phyloP scores from a whole-genome alignment of 2,797 vertebrate genomes.

The Enteromius radiatus region DNA sequence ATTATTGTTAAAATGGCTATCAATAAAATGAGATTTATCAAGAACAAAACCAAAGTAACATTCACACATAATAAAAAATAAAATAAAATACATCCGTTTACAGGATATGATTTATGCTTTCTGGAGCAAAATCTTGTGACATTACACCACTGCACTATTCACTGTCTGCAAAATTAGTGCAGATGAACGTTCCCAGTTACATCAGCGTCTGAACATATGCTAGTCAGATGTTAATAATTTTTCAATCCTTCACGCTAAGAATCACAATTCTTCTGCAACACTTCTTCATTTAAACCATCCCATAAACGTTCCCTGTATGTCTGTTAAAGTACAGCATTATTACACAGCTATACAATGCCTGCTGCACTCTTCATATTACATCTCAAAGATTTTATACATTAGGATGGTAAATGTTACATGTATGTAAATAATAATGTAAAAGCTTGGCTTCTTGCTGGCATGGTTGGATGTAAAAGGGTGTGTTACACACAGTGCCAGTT shows the following conservation, averaged over 20 bases:
- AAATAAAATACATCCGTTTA: neutral
- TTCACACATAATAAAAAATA: neutral
- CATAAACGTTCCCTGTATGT: neutral
- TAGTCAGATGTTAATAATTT: slow-evolving; percentile 8
- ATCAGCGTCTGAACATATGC: neutral
- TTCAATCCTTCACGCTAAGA: neutral
- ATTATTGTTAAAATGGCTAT: slow-evolving; percentile 51
- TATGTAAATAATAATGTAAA: neutral
- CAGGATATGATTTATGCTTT: neutral
- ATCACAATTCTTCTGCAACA: neutral
- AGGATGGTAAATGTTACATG: neutral
- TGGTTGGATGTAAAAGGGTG: neutral
- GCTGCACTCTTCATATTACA: slow-evolving; percentile 39
- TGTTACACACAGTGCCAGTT: neutral
- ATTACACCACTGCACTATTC: neutral
- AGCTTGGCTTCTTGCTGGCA: neutral
- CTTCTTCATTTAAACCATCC: slow-evolving; percentile 25
- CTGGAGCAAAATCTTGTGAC: neutral
- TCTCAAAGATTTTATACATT: neutral
- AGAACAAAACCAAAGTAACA: neutral
- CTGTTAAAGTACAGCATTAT: slow-evolving; percentile 62
- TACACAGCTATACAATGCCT: slow-evolving; percentile 57
- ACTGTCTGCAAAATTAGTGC: neutral
- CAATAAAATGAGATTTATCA: neutral
- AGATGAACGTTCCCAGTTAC: neutral